Percentiles rank a stretch among this genome's conserved stretches.
These are phyloP conservation scores for Andrena fulva DNA, from an alignment of 2,888 invertebrate species.

Conservation along the genomic window DNA sequence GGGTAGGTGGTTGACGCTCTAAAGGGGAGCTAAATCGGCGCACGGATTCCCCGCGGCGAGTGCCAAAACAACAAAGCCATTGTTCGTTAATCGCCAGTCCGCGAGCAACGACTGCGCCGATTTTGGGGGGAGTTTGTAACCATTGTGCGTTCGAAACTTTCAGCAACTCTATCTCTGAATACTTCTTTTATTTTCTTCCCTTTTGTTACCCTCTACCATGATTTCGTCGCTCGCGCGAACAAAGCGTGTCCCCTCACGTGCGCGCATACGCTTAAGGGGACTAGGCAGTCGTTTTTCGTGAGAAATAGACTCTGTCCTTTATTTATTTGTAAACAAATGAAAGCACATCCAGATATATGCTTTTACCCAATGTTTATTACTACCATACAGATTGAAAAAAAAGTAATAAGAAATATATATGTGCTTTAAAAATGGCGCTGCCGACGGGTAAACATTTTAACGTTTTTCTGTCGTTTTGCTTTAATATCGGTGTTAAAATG, in stretches of 20 bases:
- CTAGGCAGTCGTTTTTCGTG: no score
- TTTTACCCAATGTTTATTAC: no score
- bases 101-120: slow-evolving; percentile 38
- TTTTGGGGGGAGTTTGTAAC: slow-evolving; percentile 28
- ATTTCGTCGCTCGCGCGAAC: background rate
- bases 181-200: background rate
- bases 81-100: slow-evolving; percentile 65
- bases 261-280: background rate
- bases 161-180: slow-evolving; percentile 1
- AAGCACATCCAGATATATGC: no score
- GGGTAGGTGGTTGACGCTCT: slow-evolving; percentile 27
- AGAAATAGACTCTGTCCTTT: no score
- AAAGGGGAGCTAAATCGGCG: slow-evolving; percentile 51
- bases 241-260: background rate
- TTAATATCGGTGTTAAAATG: no score
- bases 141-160: slow-evolving; percentile 10
- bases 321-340: no score
- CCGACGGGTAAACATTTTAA: no score
- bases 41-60: slow-evolving; percentile 50
- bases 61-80: slow-evolving; percentile 67
- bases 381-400: no score
- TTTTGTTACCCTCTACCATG: background rate
- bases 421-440: no score
- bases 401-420: no score
- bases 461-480: no score